Evolutionary conservation across 2,113 vertebrate genomes (phyloP).

Genomic region (Erinaceus europaeus): DNA sequence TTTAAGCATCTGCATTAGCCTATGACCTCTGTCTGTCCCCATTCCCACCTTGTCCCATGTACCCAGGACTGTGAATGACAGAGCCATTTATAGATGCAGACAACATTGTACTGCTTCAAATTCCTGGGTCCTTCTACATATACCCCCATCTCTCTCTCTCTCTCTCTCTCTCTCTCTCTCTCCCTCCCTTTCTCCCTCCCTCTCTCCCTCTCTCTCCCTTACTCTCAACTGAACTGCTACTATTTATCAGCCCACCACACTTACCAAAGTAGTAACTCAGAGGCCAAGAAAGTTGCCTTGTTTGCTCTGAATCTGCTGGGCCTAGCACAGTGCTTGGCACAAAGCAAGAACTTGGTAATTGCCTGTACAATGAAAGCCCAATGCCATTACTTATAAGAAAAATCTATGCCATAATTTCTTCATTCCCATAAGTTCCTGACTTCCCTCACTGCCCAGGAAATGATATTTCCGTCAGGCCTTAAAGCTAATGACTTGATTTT

Average conservation of each 20-base stretch:
- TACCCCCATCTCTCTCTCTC: not conserved
- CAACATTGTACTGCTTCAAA: too few species aligned
- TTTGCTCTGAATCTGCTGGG: not conserved
- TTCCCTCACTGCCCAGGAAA: slow-evolving; percentile 25
- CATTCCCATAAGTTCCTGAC: not conserved
- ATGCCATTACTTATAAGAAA: not conserved
- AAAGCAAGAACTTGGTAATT: not conserved
- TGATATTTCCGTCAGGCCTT: slow-evolving; percentile 9
- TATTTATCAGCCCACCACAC: not conserved
- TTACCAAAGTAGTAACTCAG: not conserved
- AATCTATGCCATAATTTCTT: not conserved
- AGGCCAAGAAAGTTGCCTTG: not conserved
- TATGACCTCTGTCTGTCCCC: not conserved
- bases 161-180: not conserved
- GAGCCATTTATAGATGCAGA: not conserved
- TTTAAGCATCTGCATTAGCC: not conserved
- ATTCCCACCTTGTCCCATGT: not conserved
- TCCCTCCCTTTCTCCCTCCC: not conserved
- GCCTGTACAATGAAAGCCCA: not conserved
- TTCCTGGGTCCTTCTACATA: not conserved
- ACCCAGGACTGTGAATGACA: not conserved
- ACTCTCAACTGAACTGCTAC: not conserved
- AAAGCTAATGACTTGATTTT: slow-evolving; percentile 49
- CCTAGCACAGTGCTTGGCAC: not conserved
- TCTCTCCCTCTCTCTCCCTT: not conserved